Percentiles rank a stretch among this genome's conserved stretches.
Evolutionary conservation across 1,140 invertebrate genomes (phyloP).

Genomic region (Pollicipes pollicipes): DNA sequence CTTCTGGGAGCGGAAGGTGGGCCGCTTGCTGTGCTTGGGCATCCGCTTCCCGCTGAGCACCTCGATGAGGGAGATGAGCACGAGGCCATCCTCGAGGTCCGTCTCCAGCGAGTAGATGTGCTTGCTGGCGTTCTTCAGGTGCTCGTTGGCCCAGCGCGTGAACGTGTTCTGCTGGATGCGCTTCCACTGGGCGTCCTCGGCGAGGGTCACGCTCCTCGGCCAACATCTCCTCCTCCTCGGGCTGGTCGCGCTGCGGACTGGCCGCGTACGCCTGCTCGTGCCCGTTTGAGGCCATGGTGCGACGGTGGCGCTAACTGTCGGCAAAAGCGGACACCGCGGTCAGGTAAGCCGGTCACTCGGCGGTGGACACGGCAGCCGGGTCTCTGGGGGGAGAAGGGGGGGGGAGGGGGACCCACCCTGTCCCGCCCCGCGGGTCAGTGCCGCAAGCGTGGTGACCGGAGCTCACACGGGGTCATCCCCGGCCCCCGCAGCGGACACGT

Average conservation of each 20-base stretch:
- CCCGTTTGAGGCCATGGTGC: background rate
- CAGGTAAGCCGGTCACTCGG: background rate
- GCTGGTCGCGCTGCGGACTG: background rate
- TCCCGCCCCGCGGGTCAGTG: too few species aligned
- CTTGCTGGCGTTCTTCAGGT: slow-evolving; percentile 62
- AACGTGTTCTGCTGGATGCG: slow-evolving; percentile 90
- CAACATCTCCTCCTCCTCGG: slow-evolving; percentile 53
- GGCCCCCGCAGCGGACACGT: too few species aligned
- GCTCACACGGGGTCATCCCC: too few species aligned
- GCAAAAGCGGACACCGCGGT: background rate
- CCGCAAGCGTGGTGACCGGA: too few species aligned
- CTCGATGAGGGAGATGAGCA: slow-evolving; percentile 64
- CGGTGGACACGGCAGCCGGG: too few species aligned
- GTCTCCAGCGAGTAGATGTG: slow-evolving; percentile 60
- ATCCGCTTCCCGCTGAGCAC: slow-evolving; percentile 64
- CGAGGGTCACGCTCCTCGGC: slow-evolving; percentile 62
- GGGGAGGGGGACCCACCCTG: too few species aligned
- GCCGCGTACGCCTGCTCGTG: background rate
- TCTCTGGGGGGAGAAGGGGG: background rate
- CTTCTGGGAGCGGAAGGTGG: slow-evolving; percentile 71
- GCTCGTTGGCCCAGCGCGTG: slow-evolving; percentile 86
- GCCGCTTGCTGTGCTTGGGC: slow-evolving; percentile 69
- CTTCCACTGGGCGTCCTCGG: slow-evolving; percentile 84
- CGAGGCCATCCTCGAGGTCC: slow-evolving; percentile 69
- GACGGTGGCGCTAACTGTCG: background rate